Percentiles rank a stretch among this genome's conserved stretches.
Evolutionary conservation across 2,888 invertebrate species (phyloP).

Genomic region (Synanthedon myopaeformis): DNA sequence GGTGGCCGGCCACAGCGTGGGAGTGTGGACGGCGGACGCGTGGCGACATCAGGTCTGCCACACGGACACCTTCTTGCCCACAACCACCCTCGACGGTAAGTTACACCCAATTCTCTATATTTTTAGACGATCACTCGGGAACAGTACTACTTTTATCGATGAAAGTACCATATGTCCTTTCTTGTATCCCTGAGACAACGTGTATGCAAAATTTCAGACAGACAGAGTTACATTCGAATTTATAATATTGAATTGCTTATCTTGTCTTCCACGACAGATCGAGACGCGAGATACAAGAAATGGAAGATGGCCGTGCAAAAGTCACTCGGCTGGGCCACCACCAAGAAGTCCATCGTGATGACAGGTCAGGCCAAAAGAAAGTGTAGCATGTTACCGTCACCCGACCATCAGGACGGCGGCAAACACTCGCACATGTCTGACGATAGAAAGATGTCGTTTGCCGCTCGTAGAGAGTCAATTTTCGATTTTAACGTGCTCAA

Average conservation of each 20-base stretch:
- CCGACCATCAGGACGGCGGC: constrained; percentile 8
- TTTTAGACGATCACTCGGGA: too few species aligned
- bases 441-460: background rate
- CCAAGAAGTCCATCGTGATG: constrained; percentile 79
- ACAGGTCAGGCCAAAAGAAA: constrained; percentile 75
- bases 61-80: constrained; percentile 84
- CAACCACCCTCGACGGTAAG: constrained; percentile 72
- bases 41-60: constrained; percentile 60
- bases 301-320: constrained; percentile 97
- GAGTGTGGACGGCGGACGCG: constrained; percentile 50
- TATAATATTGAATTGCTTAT: too few species aligned
- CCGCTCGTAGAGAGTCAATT: constrained; percentile 9
- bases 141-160: too few species aligned
- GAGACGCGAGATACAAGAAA: constrained; percentile 85
- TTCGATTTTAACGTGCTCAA: constrained; percentile 3
- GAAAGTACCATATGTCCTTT: too few species aligned
- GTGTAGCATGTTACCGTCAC: constrained; percentile 30
- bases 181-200: too few species aligned
- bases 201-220: too few species aligned
- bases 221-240: too few species aligned
- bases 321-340: constrained; percentile 88
- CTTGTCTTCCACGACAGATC: constrained; percentile 71
- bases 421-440: background rate
- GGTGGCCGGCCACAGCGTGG: constrained; percentile 86
- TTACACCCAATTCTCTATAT: too few species aligned